Evolutionary conservation across 2,113 vertebrate genomes (phyloP), one percentile per base, ranked within the genome.

Genomic region (Ceyx cyanopectus): DNA sequence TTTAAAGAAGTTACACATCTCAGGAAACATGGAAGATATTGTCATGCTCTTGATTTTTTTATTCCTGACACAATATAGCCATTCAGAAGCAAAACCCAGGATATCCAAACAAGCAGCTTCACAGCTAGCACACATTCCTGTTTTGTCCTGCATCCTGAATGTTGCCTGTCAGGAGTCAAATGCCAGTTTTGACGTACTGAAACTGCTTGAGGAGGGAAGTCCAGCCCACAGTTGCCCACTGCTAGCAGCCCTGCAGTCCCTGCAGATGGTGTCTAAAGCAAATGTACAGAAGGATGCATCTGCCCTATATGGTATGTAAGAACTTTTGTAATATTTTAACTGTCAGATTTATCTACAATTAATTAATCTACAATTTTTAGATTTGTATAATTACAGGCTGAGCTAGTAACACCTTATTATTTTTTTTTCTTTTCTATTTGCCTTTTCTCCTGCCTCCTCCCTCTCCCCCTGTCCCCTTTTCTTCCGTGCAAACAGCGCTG

Each of bases 1-100:
- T 68, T 81, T 81, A 43, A 91, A 88, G 24, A 95, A 80, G 43
- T 63, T 81, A 51, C 37, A 41, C 10, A 23, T 66, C 48, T 27
- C 57, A 32, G 58, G 77, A 91, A 90, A 85, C 58, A 70, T 45
- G 69, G 82, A 81, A 90, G 65, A 76, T 6, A 29, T 87, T 87
- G 87, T 82, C 62, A 78, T 84, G 46, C 30, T 46, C 46, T 81
- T 87, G 21, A 21, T 7, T 34, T 53, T 75, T 81, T 75, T 60
- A 72, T 37, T 12, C 66, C 68, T 58, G 32, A 4, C 29, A 90
- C 66, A 88, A 88, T 90, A 22, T 50, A 90, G 7, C 68, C 73
- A 80, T 96, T 93, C 88, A 95, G 89, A 74, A 70, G 27, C 15
- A 16, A 92, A 94, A 57, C 46, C 65, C 54, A 67, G 74, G 75